Base-by-base conservation (phyloP, 2,113 vertebrate genomes). In the Oxyura jamaicensis region DNA sequence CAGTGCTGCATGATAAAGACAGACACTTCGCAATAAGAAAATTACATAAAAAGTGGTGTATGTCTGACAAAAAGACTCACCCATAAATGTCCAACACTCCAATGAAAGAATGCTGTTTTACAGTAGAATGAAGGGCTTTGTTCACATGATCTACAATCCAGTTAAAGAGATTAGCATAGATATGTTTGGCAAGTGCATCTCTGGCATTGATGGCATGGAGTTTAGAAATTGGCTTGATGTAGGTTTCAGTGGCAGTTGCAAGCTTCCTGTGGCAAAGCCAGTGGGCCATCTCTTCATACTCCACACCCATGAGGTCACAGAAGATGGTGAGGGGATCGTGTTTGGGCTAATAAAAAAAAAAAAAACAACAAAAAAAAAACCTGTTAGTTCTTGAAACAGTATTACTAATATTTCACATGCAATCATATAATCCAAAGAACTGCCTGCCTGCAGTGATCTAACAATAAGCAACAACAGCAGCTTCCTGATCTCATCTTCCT, bases 91-190 rank as follows among this genome's bases (percentile, higher is more conserved):
- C 99, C 7, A 99, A 97, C 42, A 99, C 99, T 2, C 99, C 99
- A 20, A 99, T 99, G 91, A 99, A 99, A 26, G 99, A 99, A 97
- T 99, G 98, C 91, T 99, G 99, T 48, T 99, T 99, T 58, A 99
- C 77, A 59, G 98, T 97, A 39, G 99, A 98, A 9, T 99, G 98
- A 36, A 99, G 98, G 8, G 99, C 99, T 96, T 98, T 98, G 97
- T 99, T 99, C 94, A 99, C 99, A 5, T 99, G 99, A 90, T 98
- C 98, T 18, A 99, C 99, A 78, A 99, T 99, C 99, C 99, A 99
- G 98, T 97, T 99, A 91, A 99, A 99, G 71, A 99, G 99, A 81
- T 99, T 99, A 81, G 99, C 99, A 53, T 99, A 99, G 96, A 99
- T 99, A 90, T 99, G 99, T 94, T 99, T 99, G 84, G 99, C 98